Base-by-base conservation (phyloP, 1,140 invertebrate species). In the Stenopsyche tienmushanensis region DNA sequence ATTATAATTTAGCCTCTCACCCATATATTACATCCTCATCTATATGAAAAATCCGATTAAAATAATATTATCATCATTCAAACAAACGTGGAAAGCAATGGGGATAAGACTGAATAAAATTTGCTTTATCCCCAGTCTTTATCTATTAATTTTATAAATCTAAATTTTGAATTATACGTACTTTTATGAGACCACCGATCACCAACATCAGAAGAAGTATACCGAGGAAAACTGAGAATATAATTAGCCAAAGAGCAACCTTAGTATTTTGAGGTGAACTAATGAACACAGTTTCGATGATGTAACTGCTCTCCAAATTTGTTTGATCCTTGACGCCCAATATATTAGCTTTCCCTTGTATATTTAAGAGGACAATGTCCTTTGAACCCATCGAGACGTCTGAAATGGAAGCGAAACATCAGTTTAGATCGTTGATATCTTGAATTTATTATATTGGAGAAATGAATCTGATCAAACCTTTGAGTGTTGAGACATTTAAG, bases 231-330 rank as follows among this genome's bases (percentile, higher is more conserved):
- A 77, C 64, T n/a, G 79, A 76, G n/a, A 76, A 18, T 9, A 71
- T 66, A 29, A 80, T 72, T 60, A 80, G 74, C 78, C 77, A 80
- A 17, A 69, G 44, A 0, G 74, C 73, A 54, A 78, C 62, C 26
- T 55, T 59, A 47, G 62, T 25, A 7, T 68, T 49, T 20, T 69
- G 23, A 10, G 72, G 71, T 15, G 69, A 72, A 18, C 73, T 73
- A 13, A 78, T 47, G 45, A 80, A 78, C 13, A 70, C 74, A 24
- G 77, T n/a, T 3, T 8, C 21, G 45, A 1, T 2, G n/a, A 1
- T 3, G 20, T 1, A 0, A 53, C 26, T 15, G 17, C 45, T n/a
- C n/a, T n/a, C n/a, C n/a, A n/a, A n/a, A n/a, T n/a, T n/a, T n/a
- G 9, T 26, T 39, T n/a, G 39, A 21, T n/a, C n/a, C 13, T 13